Base-by-base conservation (phyloP, 2,888 invertebrate species). In the Chirona hameri region DNA sequence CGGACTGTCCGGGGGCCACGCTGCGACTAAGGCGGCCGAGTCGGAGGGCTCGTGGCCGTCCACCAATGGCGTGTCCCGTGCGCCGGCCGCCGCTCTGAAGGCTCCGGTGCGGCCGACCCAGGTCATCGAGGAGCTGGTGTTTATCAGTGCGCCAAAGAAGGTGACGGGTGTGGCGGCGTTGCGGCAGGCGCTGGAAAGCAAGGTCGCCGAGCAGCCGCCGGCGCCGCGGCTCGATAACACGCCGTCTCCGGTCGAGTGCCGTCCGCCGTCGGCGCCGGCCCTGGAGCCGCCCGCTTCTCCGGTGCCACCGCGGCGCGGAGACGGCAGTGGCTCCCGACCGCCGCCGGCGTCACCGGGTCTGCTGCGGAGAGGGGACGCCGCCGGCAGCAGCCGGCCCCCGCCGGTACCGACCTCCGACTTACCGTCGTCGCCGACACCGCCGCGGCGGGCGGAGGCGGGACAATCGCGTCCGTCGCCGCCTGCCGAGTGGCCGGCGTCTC, bases 41-140 rank as follows among this genome's bases (percentile, higher is more conserved):
- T 31, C 31, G 72, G 31, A 15, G 24, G 65, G 27, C 24, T 18
- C 31, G 72, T 31, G 57, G 57, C n/a, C 76, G 24, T 4, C 76
- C 10, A 21, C 27, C 7, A 46, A 76, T 46, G 46, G 46, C n/a
- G 39, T 39, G 46, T 24, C 46, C 1, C 76, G 24, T 15, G 18
- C 3, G 46, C 46, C 76, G 27, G 24, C 39, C 18, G 76, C 2
- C 46, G 39, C 46, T 24, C 24, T 39, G 76, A 1, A 39, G 46
- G 0, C 69, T n/a, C 39, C 72, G 21, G 72, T 18, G n/a, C 18
- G 14, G 69, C 21, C 72, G 18, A 76, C 76, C 5, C 76, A 46
- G 39, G 39, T 76, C 46, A 76, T 76, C 27, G 76, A 76, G 31
- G 76, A 76, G 46, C 39, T 76, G 27, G 76, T 76, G 76, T 21